Evolutionary conservation across 2,797 vertebrate species (phyloP).

Genomic region (Neosalanx taihuensis): DNA sequence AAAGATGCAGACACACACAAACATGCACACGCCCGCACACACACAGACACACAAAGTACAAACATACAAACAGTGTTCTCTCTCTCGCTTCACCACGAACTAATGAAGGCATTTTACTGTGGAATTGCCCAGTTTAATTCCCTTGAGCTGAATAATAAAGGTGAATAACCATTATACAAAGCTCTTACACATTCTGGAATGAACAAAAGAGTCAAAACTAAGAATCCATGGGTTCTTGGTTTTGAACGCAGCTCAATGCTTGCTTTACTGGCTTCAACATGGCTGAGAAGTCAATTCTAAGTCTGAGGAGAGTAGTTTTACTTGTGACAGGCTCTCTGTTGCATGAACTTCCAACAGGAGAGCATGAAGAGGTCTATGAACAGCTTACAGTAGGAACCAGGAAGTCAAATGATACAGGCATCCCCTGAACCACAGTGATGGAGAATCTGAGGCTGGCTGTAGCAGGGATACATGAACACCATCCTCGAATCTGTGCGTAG

Average conservation of each 20-base stretch:
- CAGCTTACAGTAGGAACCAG: constrained; percentile 50
- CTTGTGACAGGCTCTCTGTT: constrained; percentile 65
- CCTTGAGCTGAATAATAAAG: too few species aligned
- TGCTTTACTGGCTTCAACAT: constrained; percentile 15
- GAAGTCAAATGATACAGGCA: neutral
- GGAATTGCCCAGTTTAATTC: too few species aligned
- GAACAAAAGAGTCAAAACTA: too few species aligned
- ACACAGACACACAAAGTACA: neutral
- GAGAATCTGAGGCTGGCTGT: too few species aligned
- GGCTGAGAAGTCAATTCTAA: constrained; percentile 61
- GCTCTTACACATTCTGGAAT: too few species aligned
- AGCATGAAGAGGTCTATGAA: constrained; percentile 52
- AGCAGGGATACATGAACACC: too few species aligned
- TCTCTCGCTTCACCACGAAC: neutral
- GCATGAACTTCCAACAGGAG: constrained; percentile 70
- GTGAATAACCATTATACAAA: too few species aligned
- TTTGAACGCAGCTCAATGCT: too few species aligned
- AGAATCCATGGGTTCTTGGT: too few species aligned
- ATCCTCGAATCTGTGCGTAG: neutral
- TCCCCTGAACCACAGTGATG: neutral
- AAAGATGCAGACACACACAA: constrained; percentile 12
- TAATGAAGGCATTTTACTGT: too few species aligned
- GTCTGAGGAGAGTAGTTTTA: constrained; percentile 65
- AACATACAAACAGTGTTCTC: neutral
- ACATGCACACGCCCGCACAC: constrained; percentile 1